Evolutionary conservation across 2,888 invertebrate genomes (phyloP), one percentile per base, ranked within the genome.

Genomic region (Xanthorhoe designata): DNA sequence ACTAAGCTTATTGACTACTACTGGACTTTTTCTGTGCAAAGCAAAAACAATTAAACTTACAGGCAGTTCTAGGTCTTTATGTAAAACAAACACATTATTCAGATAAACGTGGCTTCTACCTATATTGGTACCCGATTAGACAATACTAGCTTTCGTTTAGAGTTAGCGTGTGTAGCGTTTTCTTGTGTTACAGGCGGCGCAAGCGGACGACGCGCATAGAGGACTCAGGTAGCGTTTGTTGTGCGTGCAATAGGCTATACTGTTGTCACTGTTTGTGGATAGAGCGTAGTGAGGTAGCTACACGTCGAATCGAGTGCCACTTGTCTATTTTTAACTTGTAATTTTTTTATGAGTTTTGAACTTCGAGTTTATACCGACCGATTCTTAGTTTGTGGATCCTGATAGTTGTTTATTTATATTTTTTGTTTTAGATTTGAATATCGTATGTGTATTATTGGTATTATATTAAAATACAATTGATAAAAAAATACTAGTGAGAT

Each of bases 241-340:
- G 94, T 94, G 93, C 94, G 94, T 94, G 92, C 90, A 86, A 88
- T 94, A 94, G 94, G 94, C 90, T 92, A 90, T 90, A 91, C 88
- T 94, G 92, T 92, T 91, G 90, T 92, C 91, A 92, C 90, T 92
- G 92, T 92, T 86, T 89, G 90, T 91, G 86, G 82, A 87, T 91
- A 92, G 92, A 88, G 90, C 89, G 91, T 83, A 86, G 91, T 90
- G 92, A 88, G 90, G 77, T 70, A 74, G 86, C 87, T 89, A 86
- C 82, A 86, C 82, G 89, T 89, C 90, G 88, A 91, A 88, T 88
- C 86, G 63, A 68, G 62, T 73, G 73, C 60, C 69, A 70, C 61
- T 67, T 70, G 64, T 69, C 51, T 66, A 65, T 67, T 63, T 6
- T 47, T n/a, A 3, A n/a, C n/a, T n/a, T 47, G 15, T 47, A 3